Base-by-base conservation (phyloP, 2,113 vertebrate genomes). In the Crotalus tigris region DNA sequence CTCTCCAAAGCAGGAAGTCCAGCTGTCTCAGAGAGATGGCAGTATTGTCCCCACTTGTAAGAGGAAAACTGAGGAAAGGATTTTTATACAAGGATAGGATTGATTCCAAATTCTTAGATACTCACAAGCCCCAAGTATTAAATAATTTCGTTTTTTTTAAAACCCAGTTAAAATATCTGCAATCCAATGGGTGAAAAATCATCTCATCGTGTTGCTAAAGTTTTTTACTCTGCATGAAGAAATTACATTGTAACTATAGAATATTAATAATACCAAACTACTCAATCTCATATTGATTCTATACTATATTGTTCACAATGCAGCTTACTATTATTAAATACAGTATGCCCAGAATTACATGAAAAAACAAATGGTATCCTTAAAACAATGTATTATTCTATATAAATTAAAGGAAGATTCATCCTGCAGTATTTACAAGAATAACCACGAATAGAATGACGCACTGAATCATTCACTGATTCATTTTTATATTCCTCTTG, bases 41-140 rank as follows among this genome's bases (percentile, higher is more conserved):
- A 93, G 55, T 64, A 51, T 87, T 90, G 89, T 44, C 24, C 46
- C 49, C 89, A 90, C 44, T 90, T 93, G 89, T 49, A 87, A n/a
- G 19, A 55, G 24, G 81, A 57, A 24, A 90, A 93, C 44, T 24
- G 44, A 29, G 57, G 85, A 7, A n/a, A 87, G 5, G 17, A 39
- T 81, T 81, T 39, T 39, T 81, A 6, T 39, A 81, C 7, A 8
- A 54, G 29, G 5, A n/a, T 89, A 29, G n/a, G 87, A 51, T 17
- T n/a, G 69, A 44, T 61, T 90, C 23, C n/a, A 64, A 87, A 87
- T 64, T 44, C 1, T 44, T 93, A 61, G 33, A 81, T 58, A 58
- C 6, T 39, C 59, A 53, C 21, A 92, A 57, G 23, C 10, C 26
- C 21, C 5, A 15, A 44, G 29, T 90, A 54, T 51, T 49, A 46